Conservation (phyloP, 2,888 invertebrate genomes). For the Brachyptera putata region DNA sequence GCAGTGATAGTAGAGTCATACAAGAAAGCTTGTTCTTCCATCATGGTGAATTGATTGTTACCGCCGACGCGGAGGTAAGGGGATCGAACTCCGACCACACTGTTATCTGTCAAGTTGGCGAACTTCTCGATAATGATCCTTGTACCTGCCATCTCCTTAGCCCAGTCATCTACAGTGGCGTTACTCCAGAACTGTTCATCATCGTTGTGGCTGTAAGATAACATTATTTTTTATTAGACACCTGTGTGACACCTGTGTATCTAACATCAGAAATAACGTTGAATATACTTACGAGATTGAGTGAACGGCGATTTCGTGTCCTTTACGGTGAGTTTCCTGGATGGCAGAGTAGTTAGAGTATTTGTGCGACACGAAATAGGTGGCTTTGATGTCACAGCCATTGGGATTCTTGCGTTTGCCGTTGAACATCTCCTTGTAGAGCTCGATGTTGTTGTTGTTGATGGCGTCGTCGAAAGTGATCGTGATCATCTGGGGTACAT, state of each 20-base stretch:
- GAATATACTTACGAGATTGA: conserved; percentile 86
- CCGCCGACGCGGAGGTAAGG: conserved; percentile 90
- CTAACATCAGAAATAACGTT: too few relatives aligned
- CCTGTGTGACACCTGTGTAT: neutral
- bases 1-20: conserved; percentile 95
- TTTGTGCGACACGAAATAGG: conserved; percentile 89
- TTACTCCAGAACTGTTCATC: conserved; percentile 92
- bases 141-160: conserved; percentile 93
- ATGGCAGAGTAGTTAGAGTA: conserved; percentile 92
- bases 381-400: conserved; percentile 88
- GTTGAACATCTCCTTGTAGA: conserved; percentile 90
- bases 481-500: conserved; percentile 91
- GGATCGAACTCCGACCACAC: conserved; percentile 85
- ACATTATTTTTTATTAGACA: conserved; percentile 7
- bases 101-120: conserved; percentile 85
- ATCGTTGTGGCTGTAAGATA: conserved; percentile 70
- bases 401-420: conserved; percentile 87
- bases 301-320: conserved; percentile 90
- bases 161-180: conserved; percentile 88
- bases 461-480: conserved; percentile 93
- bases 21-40: conserved; percentile 91
- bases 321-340: conserved; percentile 84
- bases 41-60: conserved; percentile 95
- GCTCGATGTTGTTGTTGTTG: conserved; percentile 90
- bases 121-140: conserved; percentile 85